Evolutionary conservation across 2,113 vertebrate genomes (phyloP).

Genomic region (Ivindomyrus marchei): DNA sequence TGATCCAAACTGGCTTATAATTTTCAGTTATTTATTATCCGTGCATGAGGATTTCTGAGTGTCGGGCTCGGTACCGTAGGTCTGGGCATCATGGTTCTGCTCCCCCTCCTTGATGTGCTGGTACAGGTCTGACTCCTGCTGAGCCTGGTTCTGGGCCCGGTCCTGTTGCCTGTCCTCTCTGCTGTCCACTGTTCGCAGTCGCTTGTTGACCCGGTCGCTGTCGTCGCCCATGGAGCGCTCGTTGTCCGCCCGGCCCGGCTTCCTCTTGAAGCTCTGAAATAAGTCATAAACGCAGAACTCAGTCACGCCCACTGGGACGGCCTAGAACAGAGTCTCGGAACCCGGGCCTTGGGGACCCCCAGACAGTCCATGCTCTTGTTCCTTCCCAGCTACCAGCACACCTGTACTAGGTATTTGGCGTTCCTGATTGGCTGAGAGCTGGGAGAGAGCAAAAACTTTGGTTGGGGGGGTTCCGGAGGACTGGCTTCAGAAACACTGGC

Average conservation of each 20-base stretch:
- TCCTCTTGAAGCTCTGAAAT: conserved; percentile 85
- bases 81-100: conserved; percentile 75
- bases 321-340: not conserved
- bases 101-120: conserved; percentile 76
- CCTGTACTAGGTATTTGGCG: not conserved
- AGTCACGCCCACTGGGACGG: not conserved
- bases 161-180: conserved; percentile 35
- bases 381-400: not conserved
- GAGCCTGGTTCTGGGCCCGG: conserved; percentile 34
- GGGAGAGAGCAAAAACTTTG: not conserved
- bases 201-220: conserved; percentile 74
- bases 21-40: not conserved
- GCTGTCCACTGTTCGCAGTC: conserved; percentile 73
- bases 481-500: too few species aligned
- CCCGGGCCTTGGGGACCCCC: not conserved
- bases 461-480: too few species aligned
- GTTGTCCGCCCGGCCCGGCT: conserved; percentile 82
- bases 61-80: conserved; percentile 69
- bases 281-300: not conserved
- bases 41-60: not conserved
- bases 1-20: not conserved
- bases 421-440: not conserved
- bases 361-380: not conserved
- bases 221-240: conserved; percentile 78
- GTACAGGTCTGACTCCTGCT: conserved; percentile 76